Evolutionary conservation across 2,113 vertebrate species (phyloP).

Genomic region (Donacobius atricapilla): DNA sequence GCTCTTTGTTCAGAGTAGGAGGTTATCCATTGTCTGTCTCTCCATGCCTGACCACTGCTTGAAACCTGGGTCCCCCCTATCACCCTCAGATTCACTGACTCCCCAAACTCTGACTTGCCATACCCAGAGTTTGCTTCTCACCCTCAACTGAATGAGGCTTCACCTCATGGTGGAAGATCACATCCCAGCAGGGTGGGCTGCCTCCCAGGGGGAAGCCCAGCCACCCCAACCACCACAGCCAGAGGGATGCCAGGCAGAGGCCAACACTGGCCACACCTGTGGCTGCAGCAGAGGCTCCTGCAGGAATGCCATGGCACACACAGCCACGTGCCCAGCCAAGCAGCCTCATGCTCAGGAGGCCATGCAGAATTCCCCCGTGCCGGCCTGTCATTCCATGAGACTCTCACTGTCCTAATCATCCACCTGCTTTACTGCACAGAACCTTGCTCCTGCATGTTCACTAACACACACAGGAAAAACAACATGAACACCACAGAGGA

Average conservation of each 20-base stretch:
- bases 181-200: not conserved
- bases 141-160: accelerated
- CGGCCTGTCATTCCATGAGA: not conserved
- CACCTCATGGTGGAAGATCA: not conserved
- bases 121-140: not conserved
- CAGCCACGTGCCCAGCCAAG: accelerated
- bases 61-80: not conserved
- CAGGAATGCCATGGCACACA: not conserved
- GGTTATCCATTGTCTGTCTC: not conserved
- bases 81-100: not conserved
- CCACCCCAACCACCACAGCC: accelerated
- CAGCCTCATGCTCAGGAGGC: not conserved
- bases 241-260: not conserved
- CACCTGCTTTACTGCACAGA: not conserved
- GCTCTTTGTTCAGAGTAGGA: not conserved
- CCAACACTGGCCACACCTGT: not conserved
- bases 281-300: not conserved
- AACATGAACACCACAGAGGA: not conserved
- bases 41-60: not conserved
- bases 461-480: not conserved
- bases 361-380: accelerated
- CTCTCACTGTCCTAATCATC: not conserved
- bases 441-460: not conserved
- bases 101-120: not conserved
- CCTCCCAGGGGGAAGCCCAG: not conserved